Evolutionary conservation across 2,797 vertebrate genomes (phyloP).

Genomic region (Acrossocheilus fasciatus): DNA sequence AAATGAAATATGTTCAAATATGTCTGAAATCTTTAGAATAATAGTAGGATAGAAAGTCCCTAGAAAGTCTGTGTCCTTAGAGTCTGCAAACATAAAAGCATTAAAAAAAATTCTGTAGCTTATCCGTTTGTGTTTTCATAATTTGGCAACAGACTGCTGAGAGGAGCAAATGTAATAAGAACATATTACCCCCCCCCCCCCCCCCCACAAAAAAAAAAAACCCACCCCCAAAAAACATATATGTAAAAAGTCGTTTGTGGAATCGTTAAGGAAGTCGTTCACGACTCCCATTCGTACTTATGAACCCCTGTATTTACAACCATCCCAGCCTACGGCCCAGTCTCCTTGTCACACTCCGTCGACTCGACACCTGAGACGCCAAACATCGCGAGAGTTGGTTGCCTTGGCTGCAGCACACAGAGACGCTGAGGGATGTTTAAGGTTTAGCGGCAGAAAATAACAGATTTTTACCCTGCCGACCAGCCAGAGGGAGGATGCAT

Average conservation of each 20-base stretch:
- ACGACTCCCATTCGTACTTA: background rate
- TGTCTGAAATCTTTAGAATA: background rate
- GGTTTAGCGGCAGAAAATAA: conserved; percentile 58
- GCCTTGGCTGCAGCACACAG: conserved; percentile 78
- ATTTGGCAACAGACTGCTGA: background rate
- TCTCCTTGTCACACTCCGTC: conserved; percentile 8
- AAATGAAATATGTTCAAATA: background rate
- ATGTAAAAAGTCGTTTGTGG: background rate
- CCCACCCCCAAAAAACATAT: too few relatives aligned
- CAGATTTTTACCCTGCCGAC: conserved; percentile 40
- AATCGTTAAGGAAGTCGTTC: background rate
- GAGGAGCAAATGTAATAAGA: background rate
- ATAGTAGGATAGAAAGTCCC: background rate
- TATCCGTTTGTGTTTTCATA: background rate
- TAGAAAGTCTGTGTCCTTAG: too few relatives aligned
- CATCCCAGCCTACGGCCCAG: background rate
- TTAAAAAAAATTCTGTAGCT: background rate
- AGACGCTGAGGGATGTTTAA: conserved; percentile 65
- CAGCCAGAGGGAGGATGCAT: conserved; percentile 33
- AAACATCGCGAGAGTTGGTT: conserved; percentile 82
- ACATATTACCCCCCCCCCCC: too few relatives aligned
- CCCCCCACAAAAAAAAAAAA: too few relatives aligned
- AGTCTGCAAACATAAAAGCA: background rate
- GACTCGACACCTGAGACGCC: conserved; percentile 37
- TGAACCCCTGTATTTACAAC: background rate